Base-by-base conservation (phyloP, 2,888 invertebrate genomes). In the Scaeva pyrastri region DNA sequence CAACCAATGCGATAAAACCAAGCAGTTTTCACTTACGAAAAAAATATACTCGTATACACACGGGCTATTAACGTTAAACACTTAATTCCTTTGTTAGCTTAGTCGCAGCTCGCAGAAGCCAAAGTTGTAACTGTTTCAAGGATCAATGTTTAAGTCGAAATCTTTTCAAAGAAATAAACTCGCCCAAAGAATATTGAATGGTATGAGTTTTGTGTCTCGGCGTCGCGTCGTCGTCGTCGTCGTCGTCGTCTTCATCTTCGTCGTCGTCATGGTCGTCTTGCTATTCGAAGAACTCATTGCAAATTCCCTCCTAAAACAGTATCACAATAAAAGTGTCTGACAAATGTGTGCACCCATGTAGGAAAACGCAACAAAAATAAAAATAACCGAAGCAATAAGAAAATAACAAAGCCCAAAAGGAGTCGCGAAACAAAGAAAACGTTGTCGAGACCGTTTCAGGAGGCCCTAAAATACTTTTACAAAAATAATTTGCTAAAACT, bases 381-480 rank as follows among this genome's bases (percentile, higher is more conserved):
- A 77, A 66, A 36, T 48, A 75, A 75, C 58, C 39, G 36, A 23
- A 55, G 16, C 10, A 74, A 75, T 12, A 21, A 23, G 43, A 75
- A 16, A 62, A 48, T 14, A 70, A 58, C 16, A 31, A 60, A 62
- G 70, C 41, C 31, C 45, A 41, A 60, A 68, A 73, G 43, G 39
- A 81, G 76, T 73, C 31, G 73, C 48, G 76, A 62, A 76, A 85
- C 80, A 85, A 85, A 85, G 85, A 80, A 85, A 77, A 73, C 62
- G 72, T 4, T 21, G 7, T 8, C 11, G 36, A 16, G 6, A 1
- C 36, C 10, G 16, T 39, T 58, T 70, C 68, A 50, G 48, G 71
- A 56, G 36, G 56, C 68, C 80, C 76, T 70, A 76, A 81, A 73
- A 73, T 80, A 73, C 26, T 23, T 68, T 52, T 68, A 52, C n/a